Percentiles rank a stretch among this genome's conserved stretches.
phyloP scores from a whole-genome alignment of 2,797 vertebrate species.

The Poecilia velifera region DNA sequence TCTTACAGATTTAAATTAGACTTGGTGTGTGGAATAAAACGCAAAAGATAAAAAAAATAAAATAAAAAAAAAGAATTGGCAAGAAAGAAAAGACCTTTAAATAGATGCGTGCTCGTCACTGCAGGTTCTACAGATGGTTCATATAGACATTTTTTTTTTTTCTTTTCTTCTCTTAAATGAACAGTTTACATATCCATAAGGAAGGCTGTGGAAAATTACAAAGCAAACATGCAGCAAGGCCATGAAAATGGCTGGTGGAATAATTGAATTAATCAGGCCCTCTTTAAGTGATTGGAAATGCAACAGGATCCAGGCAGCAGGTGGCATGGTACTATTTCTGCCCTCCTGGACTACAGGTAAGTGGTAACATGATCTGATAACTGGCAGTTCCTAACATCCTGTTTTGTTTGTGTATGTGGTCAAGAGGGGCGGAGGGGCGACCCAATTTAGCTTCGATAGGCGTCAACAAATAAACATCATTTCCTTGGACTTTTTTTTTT shows the following conservation, averaged over 20 bases:
- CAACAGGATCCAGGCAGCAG: conserved; percentile 83
- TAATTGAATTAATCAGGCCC: conserved; percentile 82
- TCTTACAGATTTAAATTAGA: not conserved
- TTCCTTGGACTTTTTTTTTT: conserved; percentile 13
- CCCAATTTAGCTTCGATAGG: conserved; percentile 35
- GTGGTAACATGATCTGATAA: conserved; percentile 83
- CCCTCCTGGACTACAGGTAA: conserved; percentile 77
- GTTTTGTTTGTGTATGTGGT: conserved; percentile 49
- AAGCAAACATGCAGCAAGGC: conserved; percentile 62
- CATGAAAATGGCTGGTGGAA: conserved; percentile 80
- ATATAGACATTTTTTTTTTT: not conserved
- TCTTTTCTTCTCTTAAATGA: not conserved
- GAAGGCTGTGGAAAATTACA: conserved; percentile 43
- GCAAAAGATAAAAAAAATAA: conserved; percentile 13
- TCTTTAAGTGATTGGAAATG: conserved; percentile 85
- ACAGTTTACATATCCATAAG: conserved; percentile 18
- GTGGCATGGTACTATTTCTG: conserved; percentile 79
- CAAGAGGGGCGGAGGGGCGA: conserved; percentile 17
- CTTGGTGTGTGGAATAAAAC: not conserved
- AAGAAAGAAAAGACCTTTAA: not conserved
- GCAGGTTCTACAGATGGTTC: not conserved
- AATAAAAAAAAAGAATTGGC: conserved; percentile 6
- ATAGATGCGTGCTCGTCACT: not conserved
- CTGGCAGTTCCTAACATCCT: conserved; percentile 76
- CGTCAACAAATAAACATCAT: conserved; percentile 31